Conservation (phyloP, 1,140 invertebrate genomes). For the Venturia canescens region DNA sequence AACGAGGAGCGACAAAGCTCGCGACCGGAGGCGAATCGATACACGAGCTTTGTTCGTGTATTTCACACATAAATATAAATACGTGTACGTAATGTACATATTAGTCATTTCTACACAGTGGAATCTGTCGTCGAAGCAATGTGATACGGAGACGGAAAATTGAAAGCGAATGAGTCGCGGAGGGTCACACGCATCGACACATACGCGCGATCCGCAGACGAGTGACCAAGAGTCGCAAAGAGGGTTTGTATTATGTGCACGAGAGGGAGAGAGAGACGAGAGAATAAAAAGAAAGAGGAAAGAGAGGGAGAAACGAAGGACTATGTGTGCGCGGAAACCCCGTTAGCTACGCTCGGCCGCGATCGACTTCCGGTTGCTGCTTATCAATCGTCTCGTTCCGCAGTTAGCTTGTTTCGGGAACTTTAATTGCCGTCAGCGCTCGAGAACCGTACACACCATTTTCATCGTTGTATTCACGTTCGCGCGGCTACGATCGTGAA, state of each 20-base stretch:
- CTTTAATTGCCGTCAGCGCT: constrained; percentile 49
- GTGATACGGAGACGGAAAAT: constrained; percentile 26
- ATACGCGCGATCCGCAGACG: constrained; percentile 44
- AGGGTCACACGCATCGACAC: background rate
- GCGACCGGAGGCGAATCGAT: constrained; percentile 48
- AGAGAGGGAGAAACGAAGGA: constrained; percentile 3
- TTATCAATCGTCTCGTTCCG: constrained; percentile 67
- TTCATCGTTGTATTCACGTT: constrained; percentile 10
- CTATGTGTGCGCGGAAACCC: constrained; percentile 27
- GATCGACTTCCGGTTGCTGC: constrained; percentile 68
- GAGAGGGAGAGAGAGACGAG: background rate
- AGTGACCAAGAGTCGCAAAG: constrained; percentile 8
- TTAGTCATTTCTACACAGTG: background rate
- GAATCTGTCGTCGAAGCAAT: constrained; percentile 15
- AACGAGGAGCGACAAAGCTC: constrained; percentile 18
- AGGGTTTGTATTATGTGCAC: background rate
- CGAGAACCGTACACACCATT: constrained; percentile 1
- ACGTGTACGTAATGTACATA: background rate
- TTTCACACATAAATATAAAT: background rate
- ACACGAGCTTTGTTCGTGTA: too few relatives aligned
- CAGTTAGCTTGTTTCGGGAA: constrained; percentile 48
- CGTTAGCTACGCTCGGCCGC: constrained; percentile 59
- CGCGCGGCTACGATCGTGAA: too few relatives aligned
- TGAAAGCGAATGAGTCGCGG: constrained; percentile 13
- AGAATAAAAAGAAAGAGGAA: background rate